These are phyloP conservation scores for Leptinotarsa undecemlineata DNA, from an alignment of 1,140 invertebrate genomes.

Conservation along the genomic window DNA sequence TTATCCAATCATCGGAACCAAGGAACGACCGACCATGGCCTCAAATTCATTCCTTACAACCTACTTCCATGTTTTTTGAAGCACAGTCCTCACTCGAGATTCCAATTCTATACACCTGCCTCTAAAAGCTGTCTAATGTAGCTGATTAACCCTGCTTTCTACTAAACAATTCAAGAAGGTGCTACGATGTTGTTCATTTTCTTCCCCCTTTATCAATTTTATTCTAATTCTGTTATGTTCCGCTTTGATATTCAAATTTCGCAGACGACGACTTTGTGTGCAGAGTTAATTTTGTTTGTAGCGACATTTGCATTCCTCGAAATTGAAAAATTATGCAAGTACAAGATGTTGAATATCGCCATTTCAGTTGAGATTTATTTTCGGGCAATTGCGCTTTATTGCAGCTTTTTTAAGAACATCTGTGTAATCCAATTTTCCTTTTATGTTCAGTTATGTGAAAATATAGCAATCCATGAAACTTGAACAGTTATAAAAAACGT, in stretches of 20 bases:
- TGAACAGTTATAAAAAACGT: no score
- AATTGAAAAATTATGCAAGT: slow-evolving; percentile 27
- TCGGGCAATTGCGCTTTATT: neutral
- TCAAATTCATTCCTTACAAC: no score
- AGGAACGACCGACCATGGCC: no score
- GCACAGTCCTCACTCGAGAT: no score
- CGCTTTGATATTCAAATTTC: slow-evolving; percentile 31
- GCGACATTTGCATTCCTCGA: slow-evolving; percentile 20
- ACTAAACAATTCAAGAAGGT: slow-evolving; percentile 29
- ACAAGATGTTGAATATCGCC: slow-evolving; percentile 22
- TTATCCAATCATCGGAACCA: no score
- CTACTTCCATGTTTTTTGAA: no score
- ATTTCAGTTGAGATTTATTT: slow-evolving; percentile 17
- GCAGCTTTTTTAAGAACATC: neutral
- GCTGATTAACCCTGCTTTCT: slow-evolving; percentile 29
- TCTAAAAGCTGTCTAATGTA: slow-evolving; percentile 26
- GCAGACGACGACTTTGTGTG: slow-evolving; percentile 19
- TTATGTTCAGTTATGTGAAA: no score
- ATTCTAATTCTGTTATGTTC: slow-evolving; percentile 34
- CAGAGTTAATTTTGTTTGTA: slow-evolving; percentile 18
- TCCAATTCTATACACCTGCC: slow-evolving; percentile 31
- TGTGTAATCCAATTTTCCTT: neutral
- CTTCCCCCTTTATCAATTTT: slow-evolving; percentile 36
- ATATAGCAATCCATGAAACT: no score
- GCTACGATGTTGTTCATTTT: slow-evolving; percentile 27